Percentiles rank a stretch among this genome's conserved stretches.
Conservation (phyloP, 2,797 vertebrate species). For the Phaenicophaeus curvirostris region DNA sequence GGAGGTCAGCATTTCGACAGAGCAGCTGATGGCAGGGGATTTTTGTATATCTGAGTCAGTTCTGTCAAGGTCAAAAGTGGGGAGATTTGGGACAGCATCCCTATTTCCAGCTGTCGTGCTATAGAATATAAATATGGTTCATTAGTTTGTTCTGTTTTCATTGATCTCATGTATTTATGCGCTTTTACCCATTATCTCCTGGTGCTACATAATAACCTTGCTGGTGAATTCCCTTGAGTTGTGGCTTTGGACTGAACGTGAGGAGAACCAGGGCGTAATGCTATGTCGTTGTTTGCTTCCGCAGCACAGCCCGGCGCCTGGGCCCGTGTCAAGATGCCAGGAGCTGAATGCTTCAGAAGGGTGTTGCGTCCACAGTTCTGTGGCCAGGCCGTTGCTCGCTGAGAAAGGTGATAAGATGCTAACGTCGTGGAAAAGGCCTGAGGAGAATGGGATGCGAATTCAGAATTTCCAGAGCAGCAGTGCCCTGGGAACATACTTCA, state of each 20-base stretch:
- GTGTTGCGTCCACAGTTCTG: background rate
- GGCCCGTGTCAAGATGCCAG: background rate
- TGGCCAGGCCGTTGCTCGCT: background rate
- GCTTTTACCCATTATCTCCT: too few species aligned
- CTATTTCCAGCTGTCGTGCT: too few species aligned
- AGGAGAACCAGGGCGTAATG: too few species aligned
- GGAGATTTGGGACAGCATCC: background rate
- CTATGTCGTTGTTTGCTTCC: background rate
- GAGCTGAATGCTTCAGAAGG: background rate
- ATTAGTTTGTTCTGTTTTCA: too few species aligned
- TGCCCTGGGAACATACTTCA: background rate
- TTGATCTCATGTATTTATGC: too few species aligned
- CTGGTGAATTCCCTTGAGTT: too few species aligned
- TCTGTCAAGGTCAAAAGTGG: background rate
- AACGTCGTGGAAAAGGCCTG: background rate
- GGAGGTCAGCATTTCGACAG: background rate
- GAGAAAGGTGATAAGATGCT: background rate
- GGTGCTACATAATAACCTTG: too few species aligned
- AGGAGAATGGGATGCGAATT: background rate
- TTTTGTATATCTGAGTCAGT: background rate
- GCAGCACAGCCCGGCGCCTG: background rate
- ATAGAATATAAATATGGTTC: too few species aligned
- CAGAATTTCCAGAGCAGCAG: background rate
- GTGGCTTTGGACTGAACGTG: too few species aligned
- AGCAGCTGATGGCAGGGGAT: background rate